A percentile compares a stretch with the other conserved stretches of the same genome.
Evolutionary conservation across 2,888 invertebrate species (phyloP).

Genomic region (Noctuana brunneofusca): DNA sequence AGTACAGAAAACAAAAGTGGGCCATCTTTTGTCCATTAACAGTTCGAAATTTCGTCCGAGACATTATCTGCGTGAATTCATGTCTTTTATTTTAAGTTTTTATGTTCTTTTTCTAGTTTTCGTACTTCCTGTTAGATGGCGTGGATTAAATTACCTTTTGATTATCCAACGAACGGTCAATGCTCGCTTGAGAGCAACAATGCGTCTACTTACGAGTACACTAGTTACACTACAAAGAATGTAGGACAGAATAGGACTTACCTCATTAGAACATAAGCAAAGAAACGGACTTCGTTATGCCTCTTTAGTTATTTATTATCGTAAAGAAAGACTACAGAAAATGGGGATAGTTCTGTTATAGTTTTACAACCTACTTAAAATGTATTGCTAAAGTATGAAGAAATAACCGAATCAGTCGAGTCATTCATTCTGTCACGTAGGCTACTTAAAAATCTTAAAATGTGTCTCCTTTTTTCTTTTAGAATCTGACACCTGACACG

Average conservation of each 20-base stretch:
- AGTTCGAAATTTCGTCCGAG: conserved; percentile 26
- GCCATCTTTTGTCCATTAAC: conserved; percentile 41
- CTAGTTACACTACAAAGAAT: conserved; percentile 11
- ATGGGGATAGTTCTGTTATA: too few species aligned
- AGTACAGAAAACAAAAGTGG: conserved; percentile 46
- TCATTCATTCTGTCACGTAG: too few species aligned
- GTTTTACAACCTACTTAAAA: too few species aligned
- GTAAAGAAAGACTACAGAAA: background rate
- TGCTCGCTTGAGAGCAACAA: conserved; percentile 21
- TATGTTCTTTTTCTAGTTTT: conserved; percentile 14
- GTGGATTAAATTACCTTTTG: conserved; percentile 24
- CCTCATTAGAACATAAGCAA: conserved; percentile 18
- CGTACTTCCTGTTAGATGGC: conserved; percentile 15
- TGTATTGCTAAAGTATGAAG: too few species aligned
- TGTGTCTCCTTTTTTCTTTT: too few species aligned
- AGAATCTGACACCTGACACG: too few species aligned
- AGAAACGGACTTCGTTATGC: background rate
- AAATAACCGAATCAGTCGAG: too few species aligned
- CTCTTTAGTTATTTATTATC: background rate
- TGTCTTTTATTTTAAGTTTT: conserved; percentile 12
- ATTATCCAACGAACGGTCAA: conserved; percentile 23
- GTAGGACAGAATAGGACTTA: conserved; percentile 12
- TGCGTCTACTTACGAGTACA: background rate
- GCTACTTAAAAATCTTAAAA: too few species aligned
- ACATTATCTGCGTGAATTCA: conserved; percentile 27